These are phyloP conservation scores for Rallus limicola DNA, from an alignment of 2,113 vertebrate species.

Conservation along the genomic window DNA sequence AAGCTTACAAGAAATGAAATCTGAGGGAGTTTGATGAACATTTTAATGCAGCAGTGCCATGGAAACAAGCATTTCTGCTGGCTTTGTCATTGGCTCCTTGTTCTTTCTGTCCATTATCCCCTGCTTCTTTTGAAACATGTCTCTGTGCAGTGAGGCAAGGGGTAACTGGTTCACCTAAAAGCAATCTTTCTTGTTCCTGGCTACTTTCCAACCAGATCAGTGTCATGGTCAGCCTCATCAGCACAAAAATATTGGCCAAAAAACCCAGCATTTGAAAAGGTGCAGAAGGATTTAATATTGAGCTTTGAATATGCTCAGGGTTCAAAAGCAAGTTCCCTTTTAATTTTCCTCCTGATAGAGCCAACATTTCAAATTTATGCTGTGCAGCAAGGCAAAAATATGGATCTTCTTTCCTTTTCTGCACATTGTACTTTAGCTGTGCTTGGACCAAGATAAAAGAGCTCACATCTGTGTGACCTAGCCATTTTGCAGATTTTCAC, in stretches of 20 bases:
- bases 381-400: background rate
- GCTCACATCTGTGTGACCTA: background rate
- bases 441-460: background rate
- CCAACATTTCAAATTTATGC: background rate
- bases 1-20: background rate
- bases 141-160: background rate
- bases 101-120: background rate
- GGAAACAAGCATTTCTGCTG: background rate
- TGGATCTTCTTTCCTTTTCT: background rate
- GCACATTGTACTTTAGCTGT: background rate
- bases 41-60: background rate
- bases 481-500: background rate
- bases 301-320: accelerated
- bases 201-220: background rate
- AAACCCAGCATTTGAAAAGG: background rate
- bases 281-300: background rate
- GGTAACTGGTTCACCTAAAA: background rate
- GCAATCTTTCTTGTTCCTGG: background rate
- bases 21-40: background rate
- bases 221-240: background rate
- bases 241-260: background rate
- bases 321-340: background rate
- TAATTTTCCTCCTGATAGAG: background rate
- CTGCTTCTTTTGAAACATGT: background rate
- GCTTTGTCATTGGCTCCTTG: background rate